phyloP scores from a whole-genome alignment of 2,888 invertebrate genomes.

The Tortricodes alternella region DNA sequence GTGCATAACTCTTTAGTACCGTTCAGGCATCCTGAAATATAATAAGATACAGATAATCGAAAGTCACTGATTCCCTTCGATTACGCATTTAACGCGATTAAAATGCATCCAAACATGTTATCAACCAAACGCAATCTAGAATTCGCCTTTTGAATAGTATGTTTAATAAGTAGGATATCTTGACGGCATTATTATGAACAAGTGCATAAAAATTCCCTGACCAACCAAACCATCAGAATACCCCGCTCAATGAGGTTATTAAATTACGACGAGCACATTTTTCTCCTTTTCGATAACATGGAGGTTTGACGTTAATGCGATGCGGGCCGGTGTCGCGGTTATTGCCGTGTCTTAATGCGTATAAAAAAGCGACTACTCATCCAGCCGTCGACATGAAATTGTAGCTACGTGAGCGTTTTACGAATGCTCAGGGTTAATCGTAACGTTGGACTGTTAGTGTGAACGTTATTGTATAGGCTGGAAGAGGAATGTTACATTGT shows the following conservation, averaged over 20 bases:
- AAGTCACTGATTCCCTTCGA: too few relatives aligned
- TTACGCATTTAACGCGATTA: too few relatives aligned
- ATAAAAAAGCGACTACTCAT: slow-evolving; percentile 21
- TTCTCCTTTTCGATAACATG: slow-evolving; percentile 5
- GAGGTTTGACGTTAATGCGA: slow-evolving; percentile 27
- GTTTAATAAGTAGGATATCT: too few relatives aligned
- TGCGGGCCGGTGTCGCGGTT: slow-evolving; percentile 27
- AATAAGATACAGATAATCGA: too few relatives aligned
- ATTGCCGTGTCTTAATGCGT: slow-evolving; percentile 23
- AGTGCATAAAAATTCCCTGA: background rate
- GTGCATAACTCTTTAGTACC: too few relatives aligned
- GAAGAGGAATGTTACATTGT: too few relatives aligned
- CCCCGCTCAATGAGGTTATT: background rate
- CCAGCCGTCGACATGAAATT: slow-evolving; percentile 14
- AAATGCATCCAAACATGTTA: too few relatives aligned
- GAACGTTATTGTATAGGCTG: too few relatives aligned
- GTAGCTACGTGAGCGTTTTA: slow-evolving; percentile 32
- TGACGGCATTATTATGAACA: background rate
- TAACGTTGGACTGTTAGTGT: too few relatives aligned
- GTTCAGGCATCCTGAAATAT: too few relatives aligned
- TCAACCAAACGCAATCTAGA: background rate
- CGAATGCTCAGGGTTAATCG: too few relatives aligned
- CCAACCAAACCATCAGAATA: background rate
- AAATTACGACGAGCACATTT: background rate
- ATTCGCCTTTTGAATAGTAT: too few relatives aligned